phyloP scores from a whole-genome alignment of 2,797 vertebrate species.

The Lacerta bilineata region DNA sequence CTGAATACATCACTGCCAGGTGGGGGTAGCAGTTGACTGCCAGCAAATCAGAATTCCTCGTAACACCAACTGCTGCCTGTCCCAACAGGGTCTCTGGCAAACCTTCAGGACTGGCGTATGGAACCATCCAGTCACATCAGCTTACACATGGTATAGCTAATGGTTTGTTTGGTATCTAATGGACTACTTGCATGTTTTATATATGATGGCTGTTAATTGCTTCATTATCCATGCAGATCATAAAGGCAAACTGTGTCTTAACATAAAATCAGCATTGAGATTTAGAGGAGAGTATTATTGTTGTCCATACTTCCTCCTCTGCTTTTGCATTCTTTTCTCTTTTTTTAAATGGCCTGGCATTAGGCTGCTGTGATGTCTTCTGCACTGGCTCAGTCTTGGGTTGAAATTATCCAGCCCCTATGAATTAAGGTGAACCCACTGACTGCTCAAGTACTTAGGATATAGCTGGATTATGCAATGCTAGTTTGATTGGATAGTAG shows the following conservation, averaged over 20 bases:
- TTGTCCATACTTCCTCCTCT: slow-evolving; percentile 74
- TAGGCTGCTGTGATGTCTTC: slow-evolving; percentile 76
- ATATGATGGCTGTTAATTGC: slow-evolving; percentile 83
- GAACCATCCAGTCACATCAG: slow-evolving; percentile 53
- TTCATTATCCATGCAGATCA: slow-evolving; percentile 85
- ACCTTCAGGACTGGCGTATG: slow-evolving; percentile 51
- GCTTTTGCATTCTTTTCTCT: slow-evolving; percentile 53
- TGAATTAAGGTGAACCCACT: slow-evolving; percentile 47
- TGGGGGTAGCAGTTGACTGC: slow-evolving; percentile 63
- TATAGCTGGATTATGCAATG: slow-evolving; percentile 57
- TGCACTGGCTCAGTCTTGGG: slow-evolving; percentile 69
- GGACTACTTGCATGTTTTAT: slow-evolving; percentile 83
- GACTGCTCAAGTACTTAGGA: slow-evolving; percentile 52
- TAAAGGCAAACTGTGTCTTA: slow-evolving; percentile 82
- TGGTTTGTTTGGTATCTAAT: slow-evolving; percentile 73
- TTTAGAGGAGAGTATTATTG: slow-evolving; percentile 70
- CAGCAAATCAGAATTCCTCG: slow-evolving; percentile 76
- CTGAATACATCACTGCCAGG: too few species aligned
- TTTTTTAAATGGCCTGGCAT: slow-evolving; percentile 73
- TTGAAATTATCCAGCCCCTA: slow-evolving; percentile 77
- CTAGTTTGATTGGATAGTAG: slow-evolving; percentile 6
- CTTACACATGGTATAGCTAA: slow-evolving; percentile 60
- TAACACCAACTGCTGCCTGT: slow-evolving; percentile 55
- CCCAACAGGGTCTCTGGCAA: slow-evolving; percentile 58
- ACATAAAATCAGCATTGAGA: slow-evolving; percentile 79